Evolutionary conservation across 2,797 vertebrate genomes (phyloP).

Genomic region (Oceanodroma leucorhoa): DNA sequence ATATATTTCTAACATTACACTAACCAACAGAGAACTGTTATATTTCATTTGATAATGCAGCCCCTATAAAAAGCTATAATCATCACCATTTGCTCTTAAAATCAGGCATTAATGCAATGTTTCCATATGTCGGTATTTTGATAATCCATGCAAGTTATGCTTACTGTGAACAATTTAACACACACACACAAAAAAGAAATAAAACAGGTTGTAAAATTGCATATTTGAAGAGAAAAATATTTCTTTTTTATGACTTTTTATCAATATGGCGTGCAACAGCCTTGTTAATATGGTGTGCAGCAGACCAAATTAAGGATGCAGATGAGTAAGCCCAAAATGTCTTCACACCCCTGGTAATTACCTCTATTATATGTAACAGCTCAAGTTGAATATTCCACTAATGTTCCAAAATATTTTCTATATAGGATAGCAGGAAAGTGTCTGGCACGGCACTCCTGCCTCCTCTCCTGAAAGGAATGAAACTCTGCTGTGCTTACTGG

Average conservation of each 20-base stretch:
- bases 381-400: neutral
- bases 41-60: neutral
- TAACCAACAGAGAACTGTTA: neutral
- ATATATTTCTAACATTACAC: neutral
- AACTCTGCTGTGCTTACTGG: neutral
- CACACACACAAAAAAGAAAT: neutral
- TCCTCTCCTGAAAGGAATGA: neutral
- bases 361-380: neutral
- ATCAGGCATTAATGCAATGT: conserved; percentile 29
- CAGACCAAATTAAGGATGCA: neutral
- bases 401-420: neutral
- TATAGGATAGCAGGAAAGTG: neutral
- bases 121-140: conserved; percentile 12
- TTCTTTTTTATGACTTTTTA: neutral
- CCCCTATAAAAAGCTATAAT: neutral
- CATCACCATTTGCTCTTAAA: conserved; percentile 34
- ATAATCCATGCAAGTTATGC: neutral
- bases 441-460: neutral
- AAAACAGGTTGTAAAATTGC: neutral
- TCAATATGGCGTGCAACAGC: neutral
- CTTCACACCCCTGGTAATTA: neutral
- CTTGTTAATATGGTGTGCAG: neutral
- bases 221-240: neutral
- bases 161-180: neutral
- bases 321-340: neutral